Evolutionary conservation across 2,113 vertebrate species (phyloP).

Genomic region (Channa maculata): DNA sequence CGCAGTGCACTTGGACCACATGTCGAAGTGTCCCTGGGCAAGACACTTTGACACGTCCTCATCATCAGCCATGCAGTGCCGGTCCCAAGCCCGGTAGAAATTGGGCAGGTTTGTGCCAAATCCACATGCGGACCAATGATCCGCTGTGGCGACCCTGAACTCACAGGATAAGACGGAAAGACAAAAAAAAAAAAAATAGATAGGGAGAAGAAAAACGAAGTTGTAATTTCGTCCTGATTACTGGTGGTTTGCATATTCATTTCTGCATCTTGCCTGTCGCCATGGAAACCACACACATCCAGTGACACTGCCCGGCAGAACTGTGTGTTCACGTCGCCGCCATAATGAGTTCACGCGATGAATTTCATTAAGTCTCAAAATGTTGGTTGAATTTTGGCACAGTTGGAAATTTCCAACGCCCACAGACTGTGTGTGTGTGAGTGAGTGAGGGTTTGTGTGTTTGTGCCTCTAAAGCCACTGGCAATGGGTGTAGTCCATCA

Average conservation of each 20-base stretch:
- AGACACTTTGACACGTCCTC: too few relatives aligned
- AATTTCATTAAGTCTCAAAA: slow-evolving; percentile 48
- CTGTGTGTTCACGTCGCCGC: slow-evolving; percentile 34
- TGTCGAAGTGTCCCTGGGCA: too few relatives aligned
- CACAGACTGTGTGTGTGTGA: neutral
- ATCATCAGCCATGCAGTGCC: too few relatives aligned
- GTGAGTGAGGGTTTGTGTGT: slow-evolving; percentile 11
- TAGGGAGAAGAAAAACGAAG: too few relatives aligned
- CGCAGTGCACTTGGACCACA: too few relatives aligned
- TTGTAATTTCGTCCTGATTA: neutral
- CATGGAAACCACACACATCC: slow-evolving; percentile 68
- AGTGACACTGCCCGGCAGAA: slow-evolving; percentile 22
- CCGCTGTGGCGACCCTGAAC: too few relatives aligned
- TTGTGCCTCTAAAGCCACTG: neutral
- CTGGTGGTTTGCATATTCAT: slow-evolving; percentile 18
- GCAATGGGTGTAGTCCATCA: slow-evolving; percentile 23
- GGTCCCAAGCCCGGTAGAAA: too few relatives aligned
- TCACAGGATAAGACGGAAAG: too few relatives aligned
- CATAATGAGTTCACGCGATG: slow-evolving; percentile 29
- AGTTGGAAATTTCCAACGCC: neutral
- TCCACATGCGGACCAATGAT: too few relatives aligned
- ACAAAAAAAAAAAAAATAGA: too few relatives aligned
- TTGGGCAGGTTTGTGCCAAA: too few relatives aligned
- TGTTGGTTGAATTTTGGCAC: slow-evolving; percentile 36
- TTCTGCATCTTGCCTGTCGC: slow-evolving; percentile 45